phyloP scores from a whole-genome alignment of 2,888 invertebrate species.

The Ganaspis brasiliensis region DNA sequence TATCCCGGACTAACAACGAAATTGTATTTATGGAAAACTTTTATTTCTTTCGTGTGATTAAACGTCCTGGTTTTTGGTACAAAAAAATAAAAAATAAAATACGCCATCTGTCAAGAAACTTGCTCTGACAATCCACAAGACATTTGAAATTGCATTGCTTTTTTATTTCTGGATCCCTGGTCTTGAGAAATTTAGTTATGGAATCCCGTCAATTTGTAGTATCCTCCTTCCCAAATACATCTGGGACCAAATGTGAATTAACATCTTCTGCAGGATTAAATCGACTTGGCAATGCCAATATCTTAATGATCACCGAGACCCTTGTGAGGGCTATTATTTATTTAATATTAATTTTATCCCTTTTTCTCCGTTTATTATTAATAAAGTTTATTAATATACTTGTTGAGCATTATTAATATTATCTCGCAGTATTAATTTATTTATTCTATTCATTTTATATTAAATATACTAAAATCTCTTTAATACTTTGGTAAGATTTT shows the following conservation, averaged over 20 bases:
- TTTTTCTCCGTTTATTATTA: no score
- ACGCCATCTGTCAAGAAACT: conserved; percentile 48
- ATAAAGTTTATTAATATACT: no score
- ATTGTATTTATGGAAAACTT: conserved; percentile 41
- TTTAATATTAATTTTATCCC: conserved; percentile 42
- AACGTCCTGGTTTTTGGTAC: not conserved
- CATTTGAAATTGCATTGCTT: not conserved
- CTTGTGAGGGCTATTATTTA: conserved; percentile 66
- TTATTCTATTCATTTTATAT: no score
- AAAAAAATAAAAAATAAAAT: conserved; percentile 40
- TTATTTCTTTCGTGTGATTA: conserved; percentile 20
- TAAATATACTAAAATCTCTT: no score
- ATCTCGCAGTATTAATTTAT: no score
- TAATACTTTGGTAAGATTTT: no score
- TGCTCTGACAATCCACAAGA: conserved; percentile 41
- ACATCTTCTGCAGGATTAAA: conserved; percentile 56
- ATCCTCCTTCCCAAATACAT: conserved; percentile 50
- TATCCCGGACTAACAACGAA: not conserved
- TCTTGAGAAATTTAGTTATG: conserved; percentile 55
- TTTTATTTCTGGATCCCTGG: not conserved
- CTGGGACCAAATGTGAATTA: conserved; percentile 57
- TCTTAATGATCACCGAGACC: conserved; percentile 67
- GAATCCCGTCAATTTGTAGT: conserved; percentile 55
- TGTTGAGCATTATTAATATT: no score
- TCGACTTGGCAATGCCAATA: conserved; percentile 58